phyloP scores from a whole-genome alignment of 2,888 invertebrate species.

The Yponomeuta evonymella region DNA sequence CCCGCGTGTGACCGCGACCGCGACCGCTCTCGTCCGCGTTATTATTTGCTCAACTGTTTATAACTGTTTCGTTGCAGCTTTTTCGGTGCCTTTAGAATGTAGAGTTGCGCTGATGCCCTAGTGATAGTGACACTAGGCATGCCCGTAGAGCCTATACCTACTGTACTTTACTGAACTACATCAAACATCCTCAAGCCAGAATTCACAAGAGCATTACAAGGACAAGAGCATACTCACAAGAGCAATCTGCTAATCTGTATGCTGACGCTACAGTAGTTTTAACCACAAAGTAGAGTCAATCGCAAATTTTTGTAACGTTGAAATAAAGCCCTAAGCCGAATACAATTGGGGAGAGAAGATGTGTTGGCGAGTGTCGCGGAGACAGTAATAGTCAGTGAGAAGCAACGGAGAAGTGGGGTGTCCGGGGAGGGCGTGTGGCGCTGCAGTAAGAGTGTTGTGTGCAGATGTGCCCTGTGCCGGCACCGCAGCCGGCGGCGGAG shows the following conservation, averaged over 20 bases:
- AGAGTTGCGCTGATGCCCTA: slow-evolving; percentile 48
- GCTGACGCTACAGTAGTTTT: neutral
- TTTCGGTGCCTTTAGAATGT: slow-evolving; percentile 53
- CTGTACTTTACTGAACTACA: neutral
- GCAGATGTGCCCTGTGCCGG: slow-evolving; percentile 73
- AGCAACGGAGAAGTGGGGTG: slow-evolving; percentile 72
- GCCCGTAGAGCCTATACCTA: neutral
- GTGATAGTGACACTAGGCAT: neutral
- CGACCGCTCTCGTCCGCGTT: slow-evolving; percentile 27
- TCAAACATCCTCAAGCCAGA: neutral
- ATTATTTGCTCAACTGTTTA: slow-evolving; percentile 56
- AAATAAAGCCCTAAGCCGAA: neutral
- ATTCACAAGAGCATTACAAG: slow-evolving; percentile 1
- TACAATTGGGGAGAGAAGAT: neutral
- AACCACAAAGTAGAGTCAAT: neutral
- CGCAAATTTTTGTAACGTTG: neutral
- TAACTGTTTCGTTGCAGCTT: slow-evolving; percentile 68
- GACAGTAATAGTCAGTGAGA: slow-evolving; percentile 42
- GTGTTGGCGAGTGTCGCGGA: neutral
- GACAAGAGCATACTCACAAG: neutral
- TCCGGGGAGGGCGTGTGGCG: slow-evolving; percentile 47
- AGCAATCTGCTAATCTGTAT: neutral
- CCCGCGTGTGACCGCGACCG: slow-evolving; percentile 25
- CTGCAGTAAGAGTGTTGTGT: slow-evolving; percentile 70
- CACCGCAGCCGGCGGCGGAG: slow-evolving; percentile 51